phyloP scores from a whole-genome alignment of 2,888 invertebrate species.

The Therioaphis trifolii region DNA sequence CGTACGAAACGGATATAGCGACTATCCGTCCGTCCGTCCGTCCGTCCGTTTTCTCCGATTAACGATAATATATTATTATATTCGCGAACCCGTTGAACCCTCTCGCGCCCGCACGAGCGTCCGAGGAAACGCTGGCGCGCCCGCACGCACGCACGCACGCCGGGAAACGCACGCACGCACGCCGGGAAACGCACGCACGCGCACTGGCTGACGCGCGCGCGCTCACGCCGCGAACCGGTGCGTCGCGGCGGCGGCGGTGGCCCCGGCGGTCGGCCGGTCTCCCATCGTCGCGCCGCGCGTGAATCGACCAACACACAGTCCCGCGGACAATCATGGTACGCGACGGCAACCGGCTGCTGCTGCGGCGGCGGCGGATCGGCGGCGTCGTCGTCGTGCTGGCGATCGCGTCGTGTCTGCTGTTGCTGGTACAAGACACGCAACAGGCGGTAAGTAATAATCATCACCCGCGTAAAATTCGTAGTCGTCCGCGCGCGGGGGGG shows the following conservation, averaged over 20 bases:
- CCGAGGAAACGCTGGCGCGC: too few species aligned
- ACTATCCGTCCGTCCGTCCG: too few species aligned
- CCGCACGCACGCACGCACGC: slow-evolving; percentile 17
- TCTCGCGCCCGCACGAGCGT: not conserved
- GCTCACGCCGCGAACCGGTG: slow-evolving; percentile 7
- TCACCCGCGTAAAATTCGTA: too few species aligned
- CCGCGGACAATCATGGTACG: slow-evolving; percentile 35
- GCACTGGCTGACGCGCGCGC: not conserved
- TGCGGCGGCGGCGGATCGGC: slow-evolving; percentile 22
- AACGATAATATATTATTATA: too few species aligned
- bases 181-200: not conserved
- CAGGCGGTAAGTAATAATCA: slow-evolving; percentile 56
- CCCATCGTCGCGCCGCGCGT: slow-evolving; percentile 14
- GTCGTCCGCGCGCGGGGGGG: not conserved
- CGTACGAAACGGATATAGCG: too few species aligned
- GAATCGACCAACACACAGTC: slow-evolving; percentile 3
- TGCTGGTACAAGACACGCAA: slow-evolving; percentile 39
- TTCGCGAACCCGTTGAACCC: not conserved
- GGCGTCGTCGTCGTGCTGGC: slow-evolving; percentile 27
- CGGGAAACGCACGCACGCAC: not conserved
- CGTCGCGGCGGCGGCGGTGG: slow-evolving; percentile 8
- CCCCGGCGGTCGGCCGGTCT: not conserved
- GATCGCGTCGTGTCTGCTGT: slow-evolving; percentile 22
- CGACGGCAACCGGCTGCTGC: slow-evolving; percentile 34
- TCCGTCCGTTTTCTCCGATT: too few species aligned